Evolutionary conservation across 2,113 vertebrate species (phyloP).

Genomic region (Sylvia atricapilla): DNA sequence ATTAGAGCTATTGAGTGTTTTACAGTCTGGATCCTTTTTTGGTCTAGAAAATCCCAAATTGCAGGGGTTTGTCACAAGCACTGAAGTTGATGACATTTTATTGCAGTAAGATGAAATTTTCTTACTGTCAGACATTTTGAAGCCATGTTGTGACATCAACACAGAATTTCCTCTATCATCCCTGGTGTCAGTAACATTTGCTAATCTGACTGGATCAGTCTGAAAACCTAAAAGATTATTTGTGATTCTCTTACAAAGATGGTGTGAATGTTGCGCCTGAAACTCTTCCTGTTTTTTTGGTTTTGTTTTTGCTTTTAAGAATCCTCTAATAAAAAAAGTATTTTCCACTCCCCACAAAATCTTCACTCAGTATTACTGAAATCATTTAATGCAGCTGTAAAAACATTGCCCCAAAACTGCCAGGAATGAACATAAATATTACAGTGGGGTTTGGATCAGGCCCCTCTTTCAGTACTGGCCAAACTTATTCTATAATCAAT

Average conservation of each 20-base stretch:
- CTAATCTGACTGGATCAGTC: not conserved
- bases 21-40: not conserved
- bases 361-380: not conserved
- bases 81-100: not conserved
- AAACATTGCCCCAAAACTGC: not conserved
- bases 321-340: not conserved
- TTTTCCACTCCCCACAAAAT: not conserved
- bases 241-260: not conserved
- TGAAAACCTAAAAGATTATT: not conserved
- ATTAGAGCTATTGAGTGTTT: accelerated
- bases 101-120: not conserved
- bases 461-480: not conserved
- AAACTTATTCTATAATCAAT: not conserved
- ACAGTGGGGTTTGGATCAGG: not conserved
- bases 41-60: not conserved
- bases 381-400: not conserved
- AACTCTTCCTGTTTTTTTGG: not conserved
- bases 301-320: not conserved
- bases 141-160: not conserved
- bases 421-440: not conserved
- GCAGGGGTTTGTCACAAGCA: not conserved
- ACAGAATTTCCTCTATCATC: not conserved
- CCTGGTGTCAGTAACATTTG: not conserved
- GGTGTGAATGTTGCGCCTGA: not conserved
- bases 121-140: not conserved